Percentiles rank a stretch among this genome's conserved stretches.
These are phyloP conservation scores for Erethizon dorsatum DNA, from an alignment of 2,797 vertebrate species.

Conservation along the genomic window DNA sequence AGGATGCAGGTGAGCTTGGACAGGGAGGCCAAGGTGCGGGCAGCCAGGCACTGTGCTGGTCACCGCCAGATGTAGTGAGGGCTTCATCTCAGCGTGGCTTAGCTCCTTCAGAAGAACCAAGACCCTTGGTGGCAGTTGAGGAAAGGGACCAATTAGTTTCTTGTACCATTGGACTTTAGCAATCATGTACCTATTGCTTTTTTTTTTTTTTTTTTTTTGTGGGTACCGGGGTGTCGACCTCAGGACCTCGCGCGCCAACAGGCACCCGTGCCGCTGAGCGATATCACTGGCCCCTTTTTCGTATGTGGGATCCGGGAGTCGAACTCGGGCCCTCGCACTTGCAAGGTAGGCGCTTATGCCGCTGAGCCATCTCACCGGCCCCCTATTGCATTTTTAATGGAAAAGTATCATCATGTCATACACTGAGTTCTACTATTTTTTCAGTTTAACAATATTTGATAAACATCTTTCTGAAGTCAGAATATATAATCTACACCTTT, in stretches of 20 bases:
- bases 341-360: too few species aligned
- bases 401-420: background rate
- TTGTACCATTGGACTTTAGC: constrained; percentile 8
- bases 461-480: constrained; percentile 8
- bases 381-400: constrained; percentile 23
- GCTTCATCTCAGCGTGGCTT: background rate
- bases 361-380: too few species aligned
- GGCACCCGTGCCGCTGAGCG: too few species aligned
- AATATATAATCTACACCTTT: constrained; percentile 44
- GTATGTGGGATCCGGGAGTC: too few species aligned
- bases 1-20: background rate
- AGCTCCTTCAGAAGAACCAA: background rate
- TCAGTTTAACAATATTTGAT: background rate
- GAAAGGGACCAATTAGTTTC: background rate
- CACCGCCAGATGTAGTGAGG: background rate
- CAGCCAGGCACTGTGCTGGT: background rate
- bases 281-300: too few species aligned
- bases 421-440: constrained; percentile 53
- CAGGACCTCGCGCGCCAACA: too few species aligned
- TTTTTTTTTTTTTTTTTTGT: background rate
- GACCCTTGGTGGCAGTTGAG: background rate
- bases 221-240: too few species aligned
- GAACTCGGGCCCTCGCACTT: too few species aligned
- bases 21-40: background rate
- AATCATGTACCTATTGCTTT: background rate